Base-by-base conservation (phyloP, 2,888 invertebrate species). In the Priocnemis perturbator region DNA sequence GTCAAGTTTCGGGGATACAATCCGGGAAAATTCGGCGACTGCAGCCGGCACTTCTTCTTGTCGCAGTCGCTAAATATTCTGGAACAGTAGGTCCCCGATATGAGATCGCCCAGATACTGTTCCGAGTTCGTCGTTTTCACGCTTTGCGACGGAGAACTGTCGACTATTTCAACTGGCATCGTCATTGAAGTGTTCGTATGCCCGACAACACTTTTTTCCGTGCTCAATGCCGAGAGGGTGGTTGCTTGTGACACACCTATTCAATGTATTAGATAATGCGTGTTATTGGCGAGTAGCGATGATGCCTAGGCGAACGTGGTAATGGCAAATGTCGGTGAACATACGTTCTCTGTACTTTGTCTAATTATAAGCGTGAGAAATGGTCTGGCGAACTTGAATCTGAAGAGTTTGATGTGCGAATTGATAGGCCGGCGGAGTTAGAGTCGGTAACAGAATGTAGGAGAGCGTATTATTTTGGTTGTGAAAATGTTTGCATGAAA, bases 1-100 rank as follows among this genome's bases (percentile, higher is more conserved):
- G 97, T 97, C 84, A 98, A 93, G 90, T 97, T 97, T 79, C 97
- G 93, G 3, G 97, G 97, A 90, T 98, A 98, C 80, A 97, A 93
- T 81, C 97, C 97, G 30, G 97, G 97, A 90, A 95, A 97, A 91
- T 97, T 97, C 59, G 97, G 97, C 58, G 96, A 96, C 90, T 97
- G 97, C 85, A 97, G 92, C 85, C 96, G 93, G 90, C 97, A 97
- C 83, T 94, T 93, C 91, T 95, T 95, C 90, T 93, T 94, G 91
- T 97, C 96, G 90, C 97, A 97, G 90, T 97, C 96, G 89, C 95
- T 96, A 91, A 96, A 97, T 89, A 96, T 96, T 80, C 97, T 92
- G 71, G 97, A 96, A 91, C 97, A 97, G 91, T 96, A 97, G 75
- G 97, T 97, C 83, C 96, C 96, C 55, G 95, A 94, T 89, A 97